Conservation (phyloP, 2,888 invertebrate genomes). For the Epinotia ramella region DNA sequence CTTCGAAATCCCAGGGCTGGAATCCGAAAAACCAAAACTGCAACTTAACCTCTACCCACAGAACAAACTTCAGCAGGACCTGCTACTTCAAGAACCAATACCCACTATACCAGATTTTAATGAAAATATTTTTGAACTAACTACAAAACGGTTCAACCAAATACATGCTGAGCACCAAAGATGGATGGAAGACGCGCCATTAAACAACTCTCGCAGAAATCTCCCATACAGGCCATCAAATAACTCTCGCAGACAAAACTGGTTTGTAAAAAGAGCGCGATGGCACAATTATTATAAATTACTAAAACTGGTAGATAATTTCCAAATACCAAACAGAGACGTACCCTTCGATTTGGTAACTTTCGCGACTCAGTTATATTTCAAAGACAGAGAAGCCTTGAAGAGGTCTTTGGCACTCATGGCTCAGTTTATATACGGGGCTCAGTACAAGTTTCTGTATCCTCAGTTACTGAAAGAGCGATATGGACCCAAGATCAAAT, state of each 20-base stretch:
- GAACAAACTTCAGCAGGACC: background rate
- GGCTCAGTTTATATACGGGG: constrained; percentile 11
- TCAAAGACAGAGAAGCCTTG: background rate
- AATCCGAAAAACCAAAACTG: background rate
- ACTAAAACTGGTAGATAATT: background rate
- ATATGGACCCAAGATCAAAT: background rate
- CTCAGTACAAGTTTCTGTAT: constrained; percentile 7
- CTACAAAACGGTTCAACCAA: background rate
- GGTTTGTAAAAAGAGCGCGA: background rate
- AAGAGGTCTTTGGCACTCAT: constrained; percentile 1
- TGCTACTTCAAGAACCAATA: constrained; percentile 6
- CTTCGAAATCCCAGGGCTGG: background rate
- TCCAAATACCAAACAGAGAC: background rate
- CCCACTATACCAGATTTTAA: background rate
- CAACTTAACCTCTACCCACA: background rate
- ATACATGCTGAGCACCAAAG: background rate
- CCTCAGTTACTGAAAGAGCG: background rate
- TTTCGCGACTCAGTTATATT: background rate
- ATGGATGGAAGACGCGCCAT: background rate
- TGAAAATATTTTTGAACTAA: background rate
- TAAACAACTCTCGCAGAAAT: background rate
- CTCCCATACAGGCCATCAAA: background rate
- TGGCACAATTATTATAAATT: background rate
- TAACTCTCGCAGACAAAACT: background rate
- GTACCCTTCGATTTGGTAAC: background rate